These are phyloP conservation scores for Mus spicilegus DNA, from an alignment of 2,113 vertebrate species.

Conservation along the genomic window DNA sequence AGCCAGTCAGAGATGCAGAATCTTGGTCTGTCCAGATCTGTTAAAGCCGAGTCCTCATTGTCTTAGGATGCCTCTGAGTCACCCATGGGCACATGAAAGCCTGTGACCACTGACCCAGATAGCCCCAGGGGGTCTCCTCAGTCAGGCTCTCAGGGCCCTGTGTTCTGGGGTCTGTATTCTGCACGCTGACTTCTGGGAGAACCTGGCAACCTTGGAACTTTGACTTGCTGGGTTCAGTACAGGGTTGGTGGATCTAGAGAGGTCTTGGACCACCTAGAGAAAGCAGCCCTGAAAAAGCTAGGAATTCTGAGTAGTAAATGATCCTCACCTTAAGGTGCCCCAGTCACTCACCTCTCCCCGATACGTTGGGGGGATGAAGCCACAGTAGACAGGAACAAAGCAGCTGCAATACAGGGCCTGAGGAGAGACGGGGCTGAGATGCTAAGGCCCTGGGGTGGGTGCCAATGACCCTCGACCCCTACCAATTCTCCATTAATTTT, in stretches of 20 bases:
- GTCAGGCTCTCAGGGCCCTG: background rate
- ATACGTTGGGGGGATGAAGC: conserved; percentile 90
- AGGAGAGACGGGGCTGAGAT: conserved; percentile 32
- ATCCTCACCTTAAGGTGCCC: fast-evolving
- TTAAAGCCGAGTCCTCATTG: background rate
- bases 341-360: conserved; percentile 87
- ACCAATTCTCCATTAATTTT: background rate
- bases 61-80: background rate
- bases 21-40: background rate
- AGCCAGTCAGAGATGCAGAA: background rate
- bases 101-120: background rate
- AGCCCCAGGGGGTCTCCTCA: background rate
- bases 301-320: background rate
- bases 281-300: background rate
- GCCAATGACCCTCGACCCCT: background rate
- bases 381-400: conserved; percentile 93
- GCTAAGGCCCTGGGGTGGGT: fast-evolving
- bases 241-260: background rate
- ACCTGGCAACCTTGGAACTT: background rate
- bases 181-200: background rate
- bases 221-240: background rate
- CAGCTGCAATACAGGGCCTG: conserved; percentile 95
- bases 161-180: fast-evolving
- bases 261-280: fast-evolving
- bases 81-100: background rate